These are phyloP conservation scores for Synergus japonicus DNA, from an alignment of 2,888 invertebrate species.

Conservation along the genomic window DNA sequence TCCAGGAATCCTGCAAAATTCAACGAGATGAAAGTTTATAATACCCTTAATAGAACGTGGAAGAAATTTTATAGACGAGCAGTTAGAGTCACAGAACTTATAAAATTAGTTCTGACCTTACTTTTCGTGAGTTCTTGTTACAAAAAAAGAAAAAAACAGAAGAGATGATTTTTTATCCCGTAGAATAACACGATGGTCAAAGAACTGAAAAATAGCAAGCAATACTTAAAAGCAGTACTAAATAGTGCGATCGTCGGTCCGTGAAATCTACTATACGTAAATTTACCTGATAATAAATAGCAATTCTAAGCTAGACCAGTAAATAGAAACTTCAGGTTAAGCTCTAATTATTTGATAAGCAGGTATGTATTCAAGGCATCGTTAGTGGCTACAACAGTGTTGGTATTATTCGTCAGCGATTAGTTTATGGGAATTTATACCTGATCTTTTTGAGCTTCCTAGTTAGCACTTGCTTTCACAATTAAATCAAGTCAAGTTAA, in stretches of 20 bases:
- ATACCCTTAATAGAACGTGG: slow-evolving; percentile 13
- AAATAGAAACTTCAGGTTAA: background rate
- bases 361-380: background rate
- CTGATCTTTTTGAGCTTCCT: background rate
- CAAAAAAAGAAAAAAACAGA: too few relatives aligned
- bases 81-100: background rate
- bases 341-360: background rate
- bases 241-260: background rate
- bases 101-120: background rate
- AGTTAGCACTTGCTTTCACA: background rate
- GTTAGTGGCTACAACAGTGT: background rate
- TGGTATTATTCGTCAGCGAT: background rate
- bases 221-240: too few relatives aligned
- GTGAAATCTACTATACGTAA: background rate
- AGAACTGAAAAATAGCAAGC: background rate
- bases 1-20: background rate
- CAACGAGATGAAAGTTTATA: slow-evolving; percentile 10
- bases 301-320: background rate
- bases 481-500: background rate
- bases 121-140: too few relatives aligned
- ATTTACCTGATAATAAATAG: background rate
- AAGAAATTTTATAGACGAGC: background rate
- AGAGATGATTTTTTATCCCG: too few relatives aligned
- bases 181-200: background rate
- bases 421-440: background rate